Evolutionary conservation across 2,888 invertebrate species (phyloP).

Genomic region (Trichogramma evanescens): DNA sequence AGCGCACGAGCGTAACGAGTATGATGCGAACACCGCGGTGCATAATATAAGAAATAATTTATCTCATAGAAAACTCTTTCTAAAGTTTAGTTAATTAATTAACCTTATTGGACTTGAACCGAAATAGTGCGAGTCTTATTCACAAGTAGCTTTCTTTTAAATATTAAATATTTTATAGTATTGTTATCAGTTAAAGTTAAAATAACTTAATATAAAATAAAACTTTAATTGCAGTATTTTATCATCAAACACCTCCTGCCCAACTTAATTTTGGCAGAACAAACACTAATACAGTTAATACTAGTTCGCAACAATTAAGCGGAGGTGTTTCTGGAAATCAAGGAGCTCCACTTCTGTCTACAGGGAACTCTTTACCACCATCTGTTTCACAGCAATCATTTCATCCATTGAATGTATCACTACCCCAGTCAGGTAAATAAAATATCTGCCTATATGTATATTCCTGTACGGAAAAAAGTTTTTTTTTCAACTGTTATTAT

Average conservation of each 20-base stretch:
- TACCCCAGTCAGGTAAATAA: constrained; percentile 33
- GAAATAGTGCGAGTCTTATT: background rate
- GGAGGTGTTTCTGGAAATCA: constrained; percentile 38
- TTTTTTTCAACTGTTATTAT: too few relatives aligned
- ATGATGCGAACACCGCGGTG: too few relatives aligned
- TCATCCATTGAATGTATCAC: constrained; percentile 31
- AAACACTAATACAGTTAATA: constrained; percentile 37
- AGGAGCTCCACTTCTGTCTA: constrained; percentile 38
- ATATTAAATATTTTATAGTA: background rate
- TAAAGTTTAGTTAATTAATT: too few relatives aligned
- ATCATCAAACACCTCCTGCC: constrained; percentile 28
- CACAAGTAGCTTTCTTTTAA: background rate
- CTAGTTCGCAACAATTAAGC: constrained; percentile 38
- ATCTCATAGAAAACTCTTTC: too few relatives aligned
- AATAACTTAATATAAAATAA: background rate
- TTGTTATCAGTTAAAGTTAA: background rate
- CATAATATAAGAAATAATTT: too few relatives aligned
- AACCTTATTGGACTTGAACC: too few relatives aligned
- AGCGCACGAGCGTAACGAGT: too few relatives aligned
- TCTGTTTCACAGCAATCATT: constrained; percentile 34
- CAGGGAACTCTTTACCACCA: constrained; percentile 38
- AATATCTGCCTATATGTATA: too few relatives aligned
- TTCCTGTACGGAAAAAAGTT: too few relatives aligned
- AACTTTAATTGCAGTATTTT: constrained; percentile 22
- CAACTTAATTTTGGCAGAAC: constrained; percentile 34